Base-by-base conservation (phyloP, 2,888 invertebrate genomes). In the Eudasyphora cyanicolor region DNA sequence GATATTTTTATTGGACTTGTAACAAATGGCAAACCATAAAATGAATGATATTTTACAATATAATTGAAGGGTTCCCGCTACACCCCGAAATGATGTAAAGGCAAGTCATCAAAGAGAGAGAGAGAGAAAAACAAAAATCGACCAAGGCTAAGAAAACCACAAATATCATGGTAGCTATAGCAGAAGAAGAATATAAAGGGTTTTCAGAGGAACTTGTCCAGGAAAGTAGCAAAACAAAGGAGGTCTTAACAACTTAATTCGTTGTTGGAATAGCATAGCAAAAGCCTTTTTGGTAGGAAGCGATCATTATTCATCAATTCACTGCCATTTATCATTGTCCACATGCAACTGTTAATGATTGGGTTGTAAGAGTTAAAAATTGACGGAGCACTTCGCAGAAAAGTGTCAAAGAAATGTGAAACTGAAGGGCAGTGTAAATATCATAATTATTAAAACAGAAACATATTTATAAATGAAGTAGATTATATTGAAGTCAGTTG, bases 1-100 rank as follows among this genome's bases (percentile, higher is more conserved):
- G 57, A 60, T 29, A 21, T 54, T 71, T 78, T 76, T 60, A 80
- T 78, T 64, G 62, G 35, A 27, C 51, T 32, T 42, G 42, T 78
- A 76, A 71, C 57, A 78, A 84, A 84, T 84, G 84, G 57, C 57
- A 54, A 24, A 2, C 21, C 51, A 78, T 76, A 45, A 81, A 81
- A 81, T 81, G 54, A 81, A 84, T 84, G 81, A 76, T 81, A 81
- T 84, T 84, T 78, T 78, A 81, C 75, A 73, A 76, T 78, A 81
- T 84, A 81, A 81, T 84, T 84, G 76, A 84, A 81, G 84, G 81
- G 49, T 69, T 74, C 71, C 42, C 76, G 19, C 64, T 14, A 29
- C 60, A 60, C 60, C 57, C 14, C 14, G 19, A 60, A 29, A 29
- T 29, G 60, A 29, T 32, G 60, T 4, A 60, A 60, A 14, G n/a